Percentiles rank a stretch among this genome's conserved stretches.
Conservation (phyloP, 2,888 invertebrate genomes). For the Acanthosepion pharaonis region DNA sequence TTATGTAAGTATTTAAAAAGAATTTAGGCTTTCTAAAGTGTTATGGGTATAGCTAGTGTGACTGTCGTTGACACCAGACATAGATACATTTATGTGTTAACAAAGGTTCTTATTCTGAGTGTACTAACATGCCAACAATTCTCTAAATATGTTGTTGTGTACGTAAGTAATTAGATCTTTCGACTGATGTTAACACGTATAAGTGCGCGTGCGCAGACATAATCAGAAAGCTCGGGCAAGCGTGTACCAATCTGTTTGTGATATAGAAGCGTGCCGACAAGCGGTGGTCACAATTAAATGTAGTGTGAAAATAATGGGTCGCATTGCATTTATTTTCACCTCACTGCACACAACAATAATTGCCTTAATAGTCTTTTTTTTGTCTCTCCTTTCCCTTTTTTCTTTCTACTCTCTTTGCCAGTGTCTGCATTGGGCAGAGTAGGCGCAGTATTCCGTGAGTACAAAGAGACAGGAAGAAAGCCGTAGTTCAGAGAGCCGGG, state of each 20-base stretch:
- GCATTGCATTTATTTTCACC: constrained; percentile 2
- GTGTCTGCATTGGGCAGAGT: too few relatives aligned
- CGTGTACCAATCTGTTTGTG: background rate
- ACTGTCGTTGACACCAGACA: too few relatives aligned
- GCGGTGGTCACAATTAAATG: background rate
- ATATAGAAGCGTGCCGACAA: background rate
- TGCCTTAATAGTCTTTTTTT: background rate
- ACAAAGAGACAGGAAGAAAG: too few relatives aligned
- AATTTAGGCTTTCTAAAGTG: too few relatives aligned
- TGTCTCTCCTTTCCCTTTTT: background rate
- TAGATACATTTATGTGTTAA: too few relatives aligned
- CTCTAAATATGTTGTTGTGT: background rate
- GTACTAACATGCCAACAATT: too few relatives aligned
- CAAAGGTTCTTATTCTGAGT: too few relatives aligned
- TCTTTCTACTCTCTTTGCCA: too few relatives aligned
- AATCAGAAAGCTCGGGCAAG: background rate
- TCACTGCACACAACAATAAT: background rate
- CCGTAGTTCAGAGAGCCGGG: too few relatives aligned
- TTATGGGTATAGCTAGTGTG: too few relatives aligned
- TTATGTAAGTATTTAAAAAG: too few relatives aligned
- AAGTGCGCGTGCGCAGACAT: background rate
- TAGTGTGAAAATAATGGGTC: background rate
- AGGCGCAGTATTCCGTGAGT: too few relatives aligned
- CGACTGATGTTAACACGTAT: background rate
- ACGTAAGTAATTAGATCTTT: background rate